phyloP scores from a whole-genome alignment of 2,113 vertebrate genomes.

The Pseudorhombus dupliciocellatus region DNA sequence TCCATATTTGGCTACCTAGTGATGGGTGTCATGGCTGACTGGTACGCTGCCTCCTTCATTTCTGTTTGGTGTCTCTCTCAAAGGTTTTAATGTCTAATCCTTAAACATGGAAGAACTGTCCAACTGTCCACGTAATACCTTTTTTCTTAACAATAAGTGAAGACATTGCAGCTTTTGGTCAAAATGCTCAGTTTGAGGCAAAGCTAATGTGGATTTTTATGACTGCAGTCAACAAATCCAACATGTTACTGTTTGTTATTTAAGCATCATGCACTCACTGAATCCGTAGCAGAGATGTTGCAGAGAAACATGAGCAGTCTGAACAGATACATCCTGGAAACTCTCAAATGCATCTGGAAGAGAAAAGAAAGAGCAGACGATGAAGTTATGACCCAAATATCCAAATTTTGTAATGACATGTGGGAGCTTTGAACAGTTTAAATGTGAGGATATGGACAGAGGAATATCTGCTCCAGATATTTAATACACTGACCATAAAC shows the following conservation, averaged over 20 bases:
- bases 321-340: not conserved
- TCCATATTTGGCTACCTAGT: constrained; percentile 97
- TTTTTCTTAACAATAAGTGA: too few relatives aligned
- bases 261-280: not conserved
- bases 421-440: not conserved
- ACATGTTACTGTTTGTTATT: too few relatives aligned
- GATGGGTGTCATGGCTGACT: constrained; percentile 98
- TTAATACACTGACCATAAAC: too few relatives aligned
- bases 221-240: too few relatives aligned
- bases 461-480: too few relatives aligned
- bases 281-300: not conserved
- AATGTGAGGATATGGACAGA: not conserved
- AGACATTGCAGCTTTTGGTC: too few relatives aligned
- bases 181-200: too few relatives aligned
- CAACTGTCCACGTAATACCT: too few relatives aligned
- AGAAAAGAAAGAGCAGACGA: not conserved
- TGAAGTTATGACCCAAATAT: too few relatives aligned
- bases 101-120: not conserved
- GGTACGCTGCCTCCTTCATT: constrained; percentile 81
- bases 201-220: too few relatives aligned
- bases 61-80: not conserved
- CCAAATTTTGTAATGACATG: too few relatives aligned
- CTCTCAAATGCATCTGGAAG: not conserved
- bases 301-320: not conserved
- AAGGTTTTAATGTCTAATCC: not conserved